These are phyloP conservation scores for Periparus ater DNA, from an alignment of 2,797 vertebrate species.

Conservation along the genomic window DNA sequence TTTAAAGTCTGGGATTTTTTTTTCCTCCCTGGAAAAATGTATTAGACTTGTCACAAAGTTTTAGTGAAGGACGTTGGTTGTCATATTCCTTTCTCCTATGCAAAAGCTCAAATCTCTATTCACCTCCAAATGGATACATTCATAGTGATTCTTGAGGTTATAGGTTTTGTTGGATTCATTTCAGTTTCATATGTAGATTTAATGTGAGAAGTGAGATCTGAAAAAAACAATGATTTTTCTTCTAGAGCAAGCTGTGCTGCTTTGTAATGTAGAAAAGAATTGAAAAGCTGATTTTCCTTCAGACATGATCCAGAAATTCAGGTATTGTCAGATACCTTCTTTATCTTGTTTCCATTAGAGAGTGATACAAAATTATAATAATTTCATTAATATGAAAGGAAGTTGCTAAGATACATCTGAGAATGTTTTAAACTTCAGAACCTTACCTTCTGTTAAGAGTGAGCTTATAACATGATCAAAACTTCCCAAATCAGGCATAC, in stretches of 20 bases:
- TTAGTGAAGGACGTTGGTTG: not conserved
- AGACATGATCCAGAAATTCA: not conserved
- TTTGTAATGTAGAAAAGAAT: not conserved
- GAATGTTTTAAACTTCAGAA: not conserved
- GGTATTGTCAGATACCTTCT: not conserved
- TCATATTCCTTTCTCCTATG: not conserved
- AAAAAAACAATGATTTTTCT: not conserved
- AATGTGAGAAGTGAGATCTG: not conserved
- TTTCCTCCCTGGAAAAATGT: rapidly evolving
- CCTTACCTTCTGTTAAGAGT: not conserved
- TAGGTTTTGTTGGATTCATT: not conserved
- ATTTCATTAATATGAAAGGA: not conserved
- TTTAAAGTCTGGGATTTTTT: not conserved
- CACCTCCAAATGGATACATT: not conserved
- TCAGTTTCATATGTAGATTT: not conserved
- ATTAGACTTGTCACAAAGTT: not conserved
- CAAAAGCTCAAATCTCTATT: not conserved
- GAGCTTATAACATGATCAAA: not conserved
- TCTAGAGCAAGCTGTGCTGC: not conserved
- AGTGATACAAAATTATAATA: not conserved
- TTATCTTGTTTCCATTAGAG: not conserved
- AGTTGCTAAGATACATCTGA: not conserved
- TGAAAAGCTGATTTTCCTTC: not conserved
- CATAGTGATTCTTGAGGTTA: not conserved
- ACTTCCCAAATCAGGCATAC: not conserved